Evolutionary conservation across 1,140 invertebrate genomes (phyloP).

Genomic region (Musca vetustissima): DNA sequence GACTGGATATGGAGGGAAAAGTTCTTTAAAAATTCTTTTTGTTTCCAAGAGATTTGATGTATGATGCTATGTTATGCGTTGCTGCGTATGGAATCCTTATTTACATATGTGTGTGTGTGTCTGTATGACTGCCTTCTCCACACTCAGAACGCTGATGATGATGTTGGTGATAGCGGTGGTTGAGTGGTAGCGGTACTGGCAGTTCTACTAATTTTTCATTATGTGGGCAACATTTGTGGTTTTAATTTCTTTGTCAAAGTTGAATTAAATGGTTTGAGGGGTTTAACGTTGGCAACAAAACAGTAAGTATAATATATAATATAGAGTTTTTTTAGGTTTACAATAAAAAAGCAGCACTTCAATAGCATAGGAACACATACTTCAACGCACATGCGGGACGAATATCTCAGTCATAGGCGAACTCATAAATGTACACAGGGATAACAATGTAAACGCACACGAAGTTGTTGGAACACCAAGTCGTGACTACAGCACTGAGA

Average conservation of each 20-base stretch:
- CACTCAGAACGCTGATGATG: not conserved
- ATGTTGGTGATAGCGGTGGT: not conserved
- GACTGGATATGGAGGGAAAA: not conserved
- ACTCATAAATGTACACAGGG: too few relatives aligned
- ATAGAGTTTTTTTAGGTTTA: too few relatives aligned
- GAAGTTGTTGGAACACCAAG: too few relatives aligned
- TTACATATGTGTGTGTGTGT: not conserved
- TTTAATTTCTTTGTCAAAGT: conserved; percentile 24
- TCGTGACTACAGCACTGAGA: too few relatives aligned
- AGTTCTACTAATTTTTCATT: conserved; percentile 26
- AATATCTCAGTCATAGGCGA: too few relatives aligned
- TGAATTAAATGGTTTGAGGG: conserved; percentile 11
- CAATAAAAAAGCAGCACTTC: too few relatives aligned
- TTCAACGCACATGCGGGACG: too few relatives aligned
- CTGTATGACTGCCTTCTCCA: not conserved
- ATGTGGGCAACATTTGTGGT: conserved; percentile 26
- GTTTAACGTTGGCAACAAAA: too few relatives aligned
- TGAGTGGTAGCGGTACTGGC: not conserved
- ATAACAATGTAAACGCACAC: too few relatives aligned
- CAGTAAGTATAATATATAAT: too few relatives aligned
- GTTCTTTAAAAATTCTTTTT: conserved; percentile 25
- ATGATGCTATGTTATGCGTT: conserved; percentile 6
- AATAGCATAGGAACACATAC: too few relatives aligned
- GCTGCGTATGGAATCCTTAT: conserved; percentile 12
- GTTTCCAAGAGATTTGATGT: conserved; percentile 24